A percentile compares a stretch with the other conserved stretches of the same genome.
Evolutionary conservation across 2,888 invertebrate genomes (phyloP).

Genomic region (Axea sp.): DNA sequence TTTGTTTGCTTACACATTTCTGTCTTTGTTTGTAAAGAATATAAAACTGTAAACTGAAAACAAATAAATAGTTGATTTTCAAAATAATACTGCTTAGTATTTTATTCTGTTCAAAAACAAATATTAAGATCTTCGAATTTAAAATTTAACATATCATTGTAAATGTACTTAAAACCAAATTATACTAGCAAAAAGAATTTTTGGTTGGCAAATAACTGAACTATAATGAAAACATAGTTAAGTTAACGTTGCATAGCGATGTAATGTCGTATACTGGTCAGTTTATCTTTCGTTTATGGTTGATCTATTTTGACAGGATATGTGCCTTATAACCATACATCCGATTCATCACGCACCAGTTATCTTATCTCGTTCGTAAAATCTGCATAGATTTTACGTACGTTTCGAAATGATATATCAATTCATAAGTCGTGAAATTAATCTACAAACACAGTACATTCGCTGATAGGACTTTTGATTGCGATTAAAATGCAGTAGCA

Average conservation of each 20-base stretch:
- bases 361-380: constrained; percentile 57
- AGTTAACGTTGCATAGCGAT: constrained; percentile 34
- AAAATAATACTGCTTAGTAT: too few relatives aligned
- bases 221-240: too few relatives aligned
- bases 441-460: constrained; percentile 15
- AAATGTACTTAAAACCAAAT: too few relatives aligned
- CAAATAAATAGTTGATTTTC: too few relatives aligned
- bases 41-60: too few relatives aligned
- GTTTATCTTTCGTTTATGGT: constrained; percentile 65
- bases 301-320: constrained; percentile 64
- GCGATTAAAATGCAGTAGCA: neutral
- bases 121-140: too few relatives aligned
- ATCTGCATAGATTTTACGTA: constrained; percentile 55
- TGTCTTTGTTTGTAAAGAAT: too few relatives aligned
- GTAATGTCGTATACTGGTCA: constrained; percentile 55
- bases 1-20: too few relatives aligned
- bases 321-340: constrained; percentile 56
- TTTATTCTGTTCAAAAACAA: too few relatives aligned
- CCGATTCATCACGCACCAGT: constrained; percentile 59
- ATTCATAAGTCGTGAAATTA: constrained; percentile 48
- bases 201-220: too few relatives aligned
- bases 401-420: constrained; percentile 44
- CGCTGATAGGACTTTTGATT: constrained; percentile 5
- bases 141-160: too few relatives aligned
- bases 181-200: too few relatives aligned